Evolutionary conservation across 2,113 vertebrate species (phyloP), one percentile per base, ranked within the genome.

Genomic region (Pelobates fuscus): DNA sequence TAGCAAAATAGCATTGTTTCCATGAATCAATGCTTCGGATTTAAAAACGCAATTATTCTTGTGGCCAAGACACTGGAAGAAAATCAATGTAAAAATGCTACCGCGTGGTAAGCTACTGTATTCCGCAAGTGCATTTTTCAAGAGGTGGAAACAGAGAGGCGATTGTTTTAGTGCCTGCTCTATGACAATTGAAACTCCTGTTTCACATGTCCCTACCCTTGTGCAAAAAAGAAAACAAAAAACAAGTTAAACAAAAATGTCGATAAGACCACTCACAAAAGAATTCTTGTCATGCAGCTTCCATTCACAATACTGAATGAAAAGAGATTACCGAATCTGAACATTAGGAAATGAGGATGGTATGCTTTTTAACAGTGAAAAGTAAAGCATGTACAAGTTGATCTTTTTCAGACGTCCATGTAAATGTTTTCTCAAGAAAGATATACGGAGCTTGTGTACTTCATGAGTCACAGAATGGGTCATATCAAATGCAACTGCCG

Each of bases 21-120:
- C 8, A 25, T 60, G 23, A 60, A 26, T 60, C 25, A 60, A 24
- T 60, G 58, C 58, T n/a, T n/a, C n/a, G n/a, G n/a, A n/a, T n/a
- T n/a, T n/a, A n/a, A n/a, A n/a, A n/a, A 62, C 26, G 27, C 26
- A 6, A 32, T 62, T 32, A 62, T 30, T 26, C 59, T 18, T 62
- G 27, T 60, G 8, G 25, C 24, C 11, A 7, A 14, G 27, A 62
- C 27, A 30, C 59, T 55, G 52, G n/a, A 37, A 37, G 32, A 17
- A 26, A 62, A 62, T 62, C 59, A 62, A 32, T 62, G 15, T 18
- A 18, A 60, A 60, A 25, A 25, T 60, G 25, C 23, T 27, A 26
- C 57, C 17, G 17, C 21, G 18, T 55, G 52, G 20, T 21, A 55
- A 5, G 52, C 20, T 55, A 55, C 52, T 55, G 52, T 55, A 55